These are phyloP conservation scores for Neopelma chrysocephalum DNA, from an alignment of 2,797 vertebrate species.

Conservation along the genomic window DNA sequence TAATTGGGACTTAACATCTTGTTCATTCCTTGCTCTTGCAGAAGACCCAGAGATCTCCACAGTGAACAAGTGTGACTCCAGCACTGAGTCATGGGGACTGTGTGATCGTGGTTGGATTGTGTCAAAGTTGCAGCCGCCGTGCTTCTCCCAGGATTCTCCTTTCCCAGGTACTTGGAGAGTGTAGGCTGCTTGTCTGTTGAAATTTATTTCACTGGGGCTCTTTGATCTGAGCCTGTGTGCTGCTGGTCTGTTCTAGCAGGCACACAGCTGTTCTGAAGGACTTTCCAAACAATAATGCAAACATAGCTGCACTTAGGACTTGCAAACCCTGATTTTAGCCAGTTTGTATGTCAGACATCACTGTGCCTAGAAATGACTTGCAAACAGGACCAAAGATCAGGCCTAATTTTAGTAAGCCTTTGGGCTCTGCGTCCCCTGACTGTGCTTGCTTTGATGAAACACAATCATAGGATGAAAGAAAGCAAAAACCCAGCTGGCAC, in stretches of 20 bases:
- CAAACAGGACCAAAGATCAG: conserved; percentile 60
- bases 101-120: background rate
- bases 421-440: background rate
- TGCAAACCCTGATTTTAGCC: conserved; percentile 22
- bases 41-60: background rate
- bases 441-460: conserved; percentile 40
- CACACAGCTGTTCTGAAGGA: background rate
- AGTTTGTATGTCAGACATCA: background rate
- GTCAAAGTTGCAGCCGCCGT: fast-evolving
- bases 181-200: background rate
- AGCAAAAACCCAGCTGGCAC: conserved; percentile 57
- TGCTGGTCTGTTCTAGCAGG: background rate
- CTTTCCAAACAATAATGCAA: conserved; percentile 13
- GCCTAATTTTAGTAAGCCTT: conserved; percentile 59
- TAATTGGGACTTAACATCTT: background rate
- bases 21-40: background rate
- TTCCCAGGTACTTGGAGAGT: background rate
- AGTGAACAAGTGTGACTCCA: background rate
- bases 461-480: conserved; percentile 11
- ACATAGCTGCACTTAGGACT: conserved; percentile 55
- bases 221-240: background rate
- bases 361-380: background rate
- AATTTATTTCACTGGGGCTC: background rate
- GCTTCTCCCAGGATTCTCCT: background rate
- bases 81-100: background rate